A percentile compares a stretch with the other conserved stretches of the same genome.
Evolutionary conservation across 1,140 invertebrate species (phyloP).

Genomic region (Eueides isabella): DNA sequence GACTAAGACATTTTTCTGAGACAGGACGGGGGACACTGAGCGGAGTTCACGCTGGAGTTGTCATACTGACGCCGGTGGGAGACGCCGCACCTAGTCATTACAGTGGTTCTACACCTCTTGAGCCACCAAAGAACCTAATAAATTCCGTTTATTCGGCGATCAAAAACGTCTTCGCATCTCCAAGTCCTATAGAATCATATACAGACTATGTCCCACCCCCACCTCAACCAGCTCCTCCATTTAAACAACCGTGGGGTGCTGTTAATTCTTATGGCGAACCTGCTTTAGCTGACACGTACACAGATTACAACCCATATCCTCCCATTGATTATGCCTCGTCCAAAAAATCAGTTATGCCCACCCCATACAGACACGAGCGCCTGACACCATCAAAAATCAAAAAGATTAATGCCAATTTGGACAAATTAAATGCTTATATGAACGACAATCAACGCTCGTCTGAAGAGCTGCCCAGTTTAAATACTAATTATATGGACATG

Average conservation of each 20-base stretch:
- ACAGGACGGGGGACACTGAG: constrained; percentile 75
- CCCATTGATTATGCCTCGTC: constrained; percentile 56
- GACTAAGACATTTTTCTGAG: constrained; percentile 70
- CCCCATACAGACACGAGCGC: constrained; percentile 46
- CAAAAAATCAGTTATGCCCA: constrained; percentile 53
- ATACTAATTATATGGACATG: constrained; percentile 56
- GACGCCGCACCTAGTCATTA: constrained; percentile 49
- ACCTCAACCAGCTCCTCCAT: constrained; percentile 58
- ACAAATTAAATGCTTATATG: constrained; percentile 60
- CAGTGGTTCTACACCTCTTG: constrained; percentile 61
- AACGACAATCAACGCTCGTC: constrained; percentile 66
- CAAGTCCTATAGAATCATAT: constrained; percentile 40
- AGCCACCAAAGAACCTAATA: constrained; percentile 69
- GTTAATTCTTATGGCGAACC: constrained; percentile 72
- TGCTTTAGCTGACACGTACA: constrained; percentile 57
- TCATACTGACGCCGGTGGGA: constrained; percentile 70
- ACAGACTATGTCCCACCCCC: constrained; percentile 57
- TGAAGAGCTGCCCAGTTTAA: constrained; percentile 59
- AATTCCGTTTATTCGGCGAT: constrained; percentile 69
- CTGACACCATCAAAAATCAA: constrained; percentile 69
- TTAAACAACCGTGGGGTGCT: constrained; percentile 65
- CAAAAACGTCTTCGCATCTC: constrained; percentile 60
- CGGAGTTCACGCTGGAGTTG: constrained; percentile 73
- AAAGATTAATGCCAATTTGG: constrained; percentile 67
- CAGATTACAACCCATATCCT: constrained; percentile 62